Evolutionary conservation across 2,888 invertebrate species (phyloP).

Genomic region (Tetrapedia diversipes): DNA sequence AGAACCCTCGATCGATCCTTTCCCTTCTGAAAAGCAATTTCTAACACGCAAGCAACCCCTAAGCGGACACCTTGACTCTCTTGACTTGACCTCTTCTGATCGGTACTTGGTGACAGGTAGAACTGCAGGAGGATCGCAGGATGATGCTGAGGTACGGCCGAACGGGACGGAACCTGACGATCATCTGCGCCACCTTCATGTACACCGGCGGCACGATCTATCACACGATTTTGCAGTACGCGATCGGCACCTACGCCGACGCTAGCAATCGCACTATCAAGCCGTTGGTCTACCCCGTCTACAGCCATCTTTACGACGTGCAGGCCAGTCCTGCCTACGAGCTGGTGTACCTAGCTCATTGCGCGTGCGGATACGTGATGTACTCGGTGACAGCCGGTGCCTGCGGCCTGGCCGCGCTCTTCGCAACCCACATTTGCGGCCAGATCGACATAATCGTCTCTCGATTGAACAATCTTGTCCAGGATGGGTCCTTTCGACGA

Average conservation of each 20-base stretch:
- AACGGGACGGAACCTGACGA: slow-evolving; percentile 64
- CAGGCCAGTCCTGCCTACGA: slow-evolving; percentile 70
- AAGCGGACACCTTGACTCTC: no score
- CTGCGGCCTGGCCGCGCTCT: slow-evolving; percentile 63
- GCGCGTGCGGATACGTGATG: slow-evolving; percentile 66
- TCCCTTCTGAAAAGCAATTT: no score
- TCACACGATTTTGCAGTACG: slow-evolving; percentile 46
- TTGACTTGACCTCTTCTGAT: no score
- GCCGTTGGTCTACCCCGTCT: slow-evolving; percentile 66
- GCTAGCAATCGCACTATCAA: slow-evolving; percentile 62
- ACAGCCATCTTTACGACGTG: slow-evolving; percentile 62
- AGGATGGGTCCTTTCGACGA: not conserved
- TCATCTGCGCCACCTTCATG: slow-evolving; percentile 56
- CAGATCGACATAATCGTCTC: slow-evolving; percentile 58
- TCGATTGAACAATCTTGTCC: slow-evolving; percentile 22
- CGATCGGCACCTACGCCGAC: slow-evolving; percentile 10
- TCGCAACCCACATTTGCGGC: slow-evolving; percentile 65
- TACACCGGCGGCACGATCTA: slow-evolving; percentile 59
- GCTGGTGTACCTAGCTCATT: slow-evolving; percentile 70
- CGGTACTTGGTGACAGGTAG: slow-evolving; percentile 51
- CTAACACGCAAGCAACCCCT: no score
- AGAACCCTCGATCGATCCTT: no score
- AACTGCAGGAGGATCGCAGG: slow-evolving; percentile 44
- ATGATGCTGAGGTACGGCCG: slow-evolving; percentile 70
- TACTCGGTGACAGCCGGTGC: slow-evolving; percentile 64